A percentile compares a stretch with the other conserved stretches of the same genome.
phyloP scores from a whole-genome alignment of 2,113 vertebrate species.

The Brachyistius frenatus region DNA sequence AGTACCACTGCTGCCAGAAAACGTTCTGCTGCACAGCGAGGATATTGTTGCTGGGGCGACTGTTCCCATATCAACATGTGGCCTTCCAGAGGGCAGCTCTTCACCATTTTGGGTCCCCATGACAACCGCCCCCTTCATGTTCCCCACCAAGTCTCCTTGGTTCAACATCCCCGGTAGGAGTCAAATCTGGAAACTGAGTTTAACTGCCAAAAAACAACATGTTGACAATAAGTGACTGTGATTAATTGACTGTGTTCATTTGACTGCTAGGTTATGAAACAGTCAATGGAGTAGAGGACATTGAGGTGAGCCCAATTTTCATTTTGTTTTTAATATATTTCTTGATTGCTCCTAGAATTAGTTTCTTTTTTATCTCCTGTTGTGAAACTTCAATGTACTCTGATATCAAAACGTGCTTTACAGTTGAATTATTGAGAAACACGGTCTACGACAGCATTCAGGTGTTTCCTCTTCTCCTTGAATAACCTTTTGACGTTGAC shows the following conservation, averaged over 20 bases:
- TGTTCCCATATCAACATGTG: accelerated
- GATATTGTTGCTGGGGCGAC: not conserved
- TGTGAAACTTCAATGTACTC: too few species aligned
- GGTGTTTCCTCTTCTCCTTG: not conserved
- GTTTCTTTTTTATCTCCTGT: too few species aligned
- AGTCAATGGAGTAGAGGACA: accelerated
- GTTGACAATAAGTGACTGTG: not conserved
- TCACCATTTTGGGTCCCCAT: conserved; percentile 59
- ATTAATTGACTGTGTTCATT: not conserved
- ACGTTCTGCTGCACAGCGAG: conserved; percentile 11
- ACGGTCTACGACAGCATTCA: not conserved
- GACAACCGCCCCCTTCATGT: conserved; percentile 45
- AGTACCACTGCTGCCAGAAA: conserved; percentile 23
- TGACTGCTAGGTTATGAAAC: conserved; percentile 46
- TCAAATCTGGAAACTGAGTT: not conserved
- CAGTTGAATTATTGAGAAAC: too few species aligned
- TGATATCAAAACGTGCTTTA: too few species aligned
- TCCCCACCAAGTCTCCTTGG: conserved; percentile 53
- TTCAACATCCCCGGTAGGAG: conserved; percentile 68
- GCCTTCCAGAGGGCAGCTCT: not conserved
- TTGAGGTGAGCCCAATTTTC: conserved; percentile 27
- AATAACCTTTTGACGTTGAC: not conserved
- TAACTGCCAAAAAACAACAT: not conserved
- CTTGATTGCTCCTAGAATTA: too few species aligned
- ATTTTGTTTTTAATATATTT: too few species aligned